These are phyloP conservation scores for Crematogaster levior DNA, from an alignment of 2,888 invertebrate species.

Conservation along the genomic window DNA sequence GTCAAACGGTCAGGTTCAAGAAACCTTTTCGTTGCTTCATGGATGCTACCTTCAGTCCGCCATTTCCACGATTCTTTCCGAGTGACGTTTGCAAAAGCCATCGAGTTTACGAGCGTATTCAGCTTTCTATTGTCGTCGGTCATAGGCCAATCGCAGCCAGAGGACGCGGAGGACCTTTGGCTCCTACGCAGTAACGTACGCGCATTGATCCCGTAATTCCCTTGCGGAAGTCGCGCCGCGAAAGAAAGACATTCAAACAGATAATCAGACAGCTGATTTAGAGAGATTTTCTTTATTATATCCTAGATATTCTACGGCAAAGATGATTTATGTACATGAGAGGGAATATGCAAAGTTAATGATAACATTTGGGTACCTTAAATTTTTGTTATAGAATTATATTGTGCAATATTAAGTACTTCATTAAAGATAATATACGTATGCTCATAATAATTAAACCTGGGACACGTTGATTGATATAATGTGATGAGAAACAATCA, in stretches of 20 bases:
- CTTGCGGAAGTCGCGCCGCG: conserved; percentile 37
- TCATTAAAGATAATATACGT: background rate
- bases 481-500: background rate
- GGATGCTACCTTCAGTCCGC: conserved; percentile 33
- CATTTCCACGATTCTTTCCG: conserved; percentile 32
- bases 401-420: background rate
- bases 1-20: conserved; percentile 33
- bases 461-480: background rate
- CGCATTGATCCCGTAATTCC: conserved; percentile 45
- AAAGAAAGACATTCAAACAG: conserved; percentile 8
- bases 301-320: background rate
- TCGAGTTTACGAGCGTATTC: conserved; percentile 43
- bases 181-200: conserved; percentile 34
- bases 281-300: conserved; percentile 26
- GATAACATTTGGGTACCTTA: background rate
- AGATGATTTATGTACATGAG: background rate
- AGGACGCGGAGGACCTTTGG: conserved; percentile 46
- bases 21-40: conserved; percentile 22
- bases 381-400: background rate
- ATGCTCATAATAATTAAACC: background rate
- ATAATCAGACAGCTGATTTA: conserved; percentile 3
- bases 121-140: conserved; percentile 52
- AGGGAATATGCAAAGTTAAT: background rate
- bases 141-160: conserved; percentile 48
- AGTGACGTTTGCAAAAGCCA: conserved; percentile 52